Conservation (phyloP, 2,888 invertebrate species). For the Apeira syringaria region DNA sequence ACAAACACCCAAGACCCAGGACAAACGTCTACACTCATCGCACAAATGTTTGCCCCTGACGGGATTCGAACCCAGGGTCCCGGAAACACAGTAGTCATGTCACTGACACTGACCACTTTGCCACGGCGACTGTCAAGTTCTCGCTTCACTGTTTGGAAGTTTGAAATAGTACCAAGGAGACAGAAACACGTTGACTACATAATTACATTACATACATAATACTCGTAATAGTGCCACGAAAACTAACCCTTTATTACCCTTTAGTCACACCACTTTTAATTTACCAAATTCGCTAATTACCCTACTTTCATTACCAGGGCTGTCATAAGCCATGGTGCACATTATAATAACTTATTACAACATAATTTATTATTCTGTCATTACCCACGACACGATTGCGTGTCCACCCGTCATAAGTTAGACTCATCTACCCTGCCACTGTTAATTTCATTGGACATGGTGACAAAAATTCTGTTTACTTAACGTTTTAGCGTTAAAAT, state of each 20-base stretch:
- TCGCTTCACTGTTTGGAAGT: too few relatives aligned
- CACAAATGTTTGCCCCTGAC: too few relatives aligned
- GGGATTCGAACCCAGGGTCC: too few relatives aligned
- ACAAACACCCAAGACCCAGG: too few relatives aligned
- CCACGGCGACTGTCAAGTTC: too few relatives aligned
- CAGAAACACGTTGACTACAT: too few relatives aligned
- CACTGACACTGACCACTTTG: too few relatives aligned
- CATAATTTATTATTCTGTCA: constrained; percentile 82
- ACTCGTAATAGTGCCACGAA: too few relatives aligned
- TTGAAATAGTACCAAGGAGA: too few relatives aligned
- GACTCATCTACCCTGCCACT: constrained; percentile 53
- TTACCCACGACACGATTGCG: constrained; percentile 75
- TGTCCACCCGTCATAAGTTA: constrained; percentile 74
- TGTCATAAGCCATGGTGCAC: constrained; percentile 65
- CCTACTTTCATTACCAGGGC: constrained; percentile 53
- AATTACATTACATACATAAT: too few relatives aligned
- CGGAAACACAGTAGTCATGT: too few relatives aligned
- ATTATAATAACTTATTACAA: constrained; percentile 81
- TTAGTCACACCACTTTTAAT: constrained; percentile 54
- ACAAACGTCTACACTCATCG: too few relatives aligned
- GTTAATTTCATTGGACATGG: constrained; percentile 80
- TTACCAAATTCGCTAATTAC: constrained; percentile 73
- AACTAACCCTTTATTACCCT: constrained; percentile 60
- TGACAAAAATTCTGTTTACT: constrained; percentile 82
- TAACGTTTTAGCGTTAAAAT: constrained; percentile 57